Conservation (phyloP, 1,140 invertebrate genomes). For the Triops longicaudatus region DNA sequence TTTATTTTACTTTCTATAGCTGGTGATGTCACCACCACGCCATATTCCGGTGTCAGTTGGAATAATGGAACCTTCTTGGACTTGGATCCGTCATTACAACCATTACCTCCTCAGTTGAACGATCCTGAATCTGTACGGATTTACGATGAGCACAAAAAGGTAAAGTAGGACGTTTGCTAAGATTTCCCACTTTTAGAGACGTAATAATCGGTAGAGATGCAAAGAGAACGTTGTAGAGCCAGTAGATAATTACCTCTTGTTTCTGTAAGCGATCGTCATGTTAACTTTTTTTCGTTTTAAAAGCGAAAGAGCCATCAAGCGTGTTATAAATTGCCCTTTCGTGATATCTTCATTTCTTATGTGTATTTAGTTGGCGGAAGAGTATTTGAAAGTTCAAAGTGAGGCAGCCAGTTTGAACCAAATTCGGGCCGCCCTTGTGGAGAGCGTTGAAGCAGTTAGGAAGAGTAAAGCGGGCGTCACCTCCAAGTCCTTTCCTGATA, state of each 20-base stretch:
- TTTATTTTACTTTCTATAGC: conserved; percentile 17
- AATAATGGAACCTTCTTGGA: neutral
- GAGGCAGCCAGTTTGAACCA: conserved; percentile 37
- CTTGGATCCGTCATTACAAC: conserved; percentile 18
- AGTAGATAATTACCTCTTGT: too few relatives aligned
- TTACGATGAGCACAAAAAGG: conserved; percentile 7
- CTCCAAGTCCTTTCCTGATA: conserved; percentile 6
- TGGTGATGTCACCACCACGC: conserved; percentile 16
- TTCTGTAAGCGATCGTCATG: too few relatives aligned
- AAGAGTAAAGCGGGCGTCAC: conserved; percentile 29
- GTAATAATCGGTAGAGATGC: too few relatives aligned
- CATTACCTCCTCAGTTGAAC: conserved; percentile 17
- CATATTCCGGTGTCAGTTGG: neutral
- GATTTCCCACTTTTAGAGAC: too few relatives aligned
- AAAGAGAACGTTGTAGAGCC: too few relatives aligned
- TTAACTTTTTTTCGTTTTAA: too few relatives aligned
- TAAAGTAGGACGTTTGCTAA: too few relatives aligned
- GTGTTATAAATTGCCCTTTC: too few relatives aligned
- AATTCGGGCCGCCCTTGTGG: conserved; percentile 35
- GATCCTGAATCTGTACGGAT: conserved; percentile 5
- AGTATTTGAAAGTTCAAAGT: conserved; percentile 38
- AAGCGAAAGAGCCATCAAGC: too few relatives aligned
- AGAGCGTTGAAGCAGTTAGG: conserved; percentile 34
- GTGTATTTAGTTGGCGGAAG: conserved; percentile 36
- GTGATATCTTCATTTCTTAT: too few relatives aligned